These are phyloP conservation scores for Scylla paramamosain DNA, from an alignment of 1,140 invertebrate genomes.

Conservation along the genomic window DNA sequence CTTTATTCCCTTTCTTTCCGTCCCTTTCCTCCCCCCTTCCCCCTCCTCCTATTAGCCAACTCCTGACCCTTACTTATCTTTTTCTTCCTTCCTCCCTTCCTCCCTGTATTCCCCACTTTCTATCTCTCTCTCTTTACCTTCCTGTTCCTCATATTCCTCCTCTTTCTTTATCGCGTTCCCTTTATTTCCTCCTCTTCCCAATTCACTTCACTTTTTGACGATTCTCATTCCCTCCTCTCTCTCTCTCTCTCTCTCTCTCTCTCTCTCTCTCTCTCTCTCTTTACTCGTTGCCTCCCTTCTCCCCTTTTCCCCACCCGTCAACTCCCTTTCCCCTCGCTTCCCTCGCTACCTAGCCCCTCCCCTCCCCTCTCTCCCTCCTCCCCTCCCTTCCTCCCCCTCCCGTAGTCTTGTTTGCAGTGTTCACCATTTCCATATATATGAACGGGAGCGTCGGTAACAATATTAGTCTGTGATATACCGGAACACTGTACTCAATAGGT, in stretches of 20 bases:
- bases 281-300: neutral
- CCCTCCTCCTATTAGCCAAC: neutral
- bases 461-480: conserved; percentile 56
- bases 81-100: neutral
- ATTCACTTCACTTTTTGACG: no score
- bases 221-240: no score
- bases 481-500: neutral
- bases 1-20: neutral
- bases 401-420: conserved; percentile 48
- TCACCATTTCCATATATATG: conserved; percentile 73
- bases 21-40: neutral
- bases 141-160: neutral
- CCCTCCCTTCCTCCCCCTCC: neutral
- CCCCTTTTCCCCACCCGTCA: neutral
- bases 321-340: neutral
- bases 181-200: no score
- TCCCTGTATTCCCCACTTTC: neutral
- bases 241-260: neutral
- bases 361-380: neutral
- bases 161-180: no score
- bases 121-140: neutral
- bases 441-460: conserved; percentile 62
- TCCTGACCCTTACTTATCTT: neutral
- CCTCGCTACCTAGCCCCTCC: neutral
- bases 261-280: no score